Evolutionary conservation across 2,113 vertebrate species (phyloP), one percentile per base, ranked within the genome.

Genomic region (Syngnathoides biaculeatus): DNA sequence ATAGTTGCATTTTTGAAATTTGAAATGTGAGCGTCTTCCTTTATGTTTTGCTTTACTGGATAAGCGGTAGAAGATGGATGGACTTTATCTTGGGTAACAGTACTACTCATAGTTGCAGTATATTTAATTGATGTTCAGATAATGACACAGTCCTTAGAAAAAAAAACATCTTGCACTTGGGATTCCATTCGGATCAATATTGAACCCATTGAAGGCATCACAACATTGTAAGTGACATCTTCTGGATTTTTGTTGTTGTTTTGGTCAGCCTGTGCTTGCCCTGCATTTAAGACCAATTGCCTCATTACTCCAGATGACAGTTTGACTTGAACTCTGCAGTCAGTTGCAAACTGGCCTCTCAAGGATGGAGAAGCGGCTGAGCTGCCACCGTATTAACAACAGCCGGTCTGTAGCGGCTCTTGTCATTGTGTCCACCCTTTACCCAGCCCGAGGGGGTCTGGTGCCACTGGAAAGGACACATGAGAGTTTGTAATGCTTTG

Each of bases 401-500:
- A 39, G 17, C n/a, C 24, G 17, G 6, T 40, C 17, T 0, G 52
- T 55, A 13, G 22, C n/a, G 22, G 9, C 39, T 40, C 20, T 42
- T 39, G 58, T 61, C 38, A 61, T 22, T 61, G 20, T 14, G 39
- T 40, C 30, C 20, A 39, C 30, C 38, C 8, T 8, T 26, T 42
- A 26, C 52, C 13, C 27, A 17, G n/a, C 58, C 20, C 5, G 20
- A 40, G 58, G 58, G 20, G 22, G 38, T 61, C 58, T 61, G 58
- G 38, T 12, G 20, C 58, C 35, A n/a, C n/a, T n/a, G 58, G 38
- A 61, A 61, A 61, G 58, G 58, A 61, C 58, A 61, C 58, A 22
- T 5, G 38, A n/a, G 35, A 22, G 22, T 55, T 13, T 55, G 52
- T 10, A 53, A 24, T 5, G 35, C 58, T 40, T 22, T 5, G 58